phyloP scores from a whole-genome alignment of 1,140 invertebrate genomes.

The Phthorimaea operculella region DNA sequence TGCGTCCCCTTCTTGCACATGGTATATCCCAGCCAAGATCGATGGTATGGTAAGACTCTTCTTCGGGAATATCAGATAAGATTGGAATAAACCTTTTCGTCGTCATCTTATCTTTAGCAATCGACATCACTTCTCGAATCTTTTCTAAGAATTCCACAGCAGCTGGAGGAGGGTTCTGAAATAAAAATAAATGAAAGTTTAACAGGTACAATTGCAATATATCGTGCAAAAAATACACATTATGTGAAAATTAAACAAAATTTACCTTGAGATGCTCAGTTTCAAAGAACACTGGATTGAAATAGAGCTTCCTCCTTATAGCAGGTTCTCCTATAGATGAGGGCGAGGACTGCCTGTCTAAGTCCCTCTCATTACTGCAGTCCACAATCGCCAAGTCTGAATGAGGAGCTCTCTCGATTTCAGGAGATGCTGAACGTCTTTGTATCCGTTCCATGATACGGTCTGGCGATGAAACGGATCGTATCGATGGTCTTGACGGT shows the following conservation, averaged over 20 bases:
- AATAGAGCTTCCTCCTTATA: conserved; percentile 80
- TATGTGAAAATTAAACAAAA: conserved; percentile 2
- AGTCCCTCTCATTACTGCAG: conserved; percentile 40
- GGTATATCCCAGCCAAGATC: conserved; percentile 63
- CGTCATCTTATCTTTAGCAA: conserved; percentile 89
- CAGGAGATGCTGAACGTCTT: conserved; percentile 53
- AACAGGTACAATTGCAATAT: neutral
- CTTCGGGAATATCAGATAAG: conserved; percentile 83
- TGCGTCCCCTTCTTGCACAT: conserved; percentile 49
- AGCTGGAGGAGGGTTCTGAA: conserved; percentile 84
- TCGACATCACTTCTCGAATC: conserved; percentile 87
- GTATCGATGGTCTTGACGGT: conserved; percentile 36
- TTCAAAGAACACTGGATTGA: conserved; percentile 90
- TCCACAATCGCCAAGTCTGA: conserved; percentile 50
- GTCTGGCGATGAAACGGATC: conserved; percentile 36
- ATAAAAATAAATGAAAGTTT: conserved; percentile 16
- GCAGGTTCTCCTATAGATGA: conserved; percentile 44
- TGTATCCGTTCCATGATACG: conserved; percentile 40
- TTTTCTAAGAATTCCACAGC: conserved; percentile 87
- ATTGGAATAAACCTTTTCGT: conserved; percentile 84
- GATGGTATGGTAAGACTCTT: conserved; percentile 68
- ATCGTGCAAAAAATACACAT: too few species aligned
- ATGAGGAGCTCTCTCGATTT: conserved; percentile 58
- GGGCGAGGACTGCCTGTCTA: conserved; percentile 25
- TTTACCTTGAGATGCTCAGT: conserved; percentile 81